Conservation (phyloP, 2,113 vertebrate genomes). For the Crotalus helleri region DNA sequence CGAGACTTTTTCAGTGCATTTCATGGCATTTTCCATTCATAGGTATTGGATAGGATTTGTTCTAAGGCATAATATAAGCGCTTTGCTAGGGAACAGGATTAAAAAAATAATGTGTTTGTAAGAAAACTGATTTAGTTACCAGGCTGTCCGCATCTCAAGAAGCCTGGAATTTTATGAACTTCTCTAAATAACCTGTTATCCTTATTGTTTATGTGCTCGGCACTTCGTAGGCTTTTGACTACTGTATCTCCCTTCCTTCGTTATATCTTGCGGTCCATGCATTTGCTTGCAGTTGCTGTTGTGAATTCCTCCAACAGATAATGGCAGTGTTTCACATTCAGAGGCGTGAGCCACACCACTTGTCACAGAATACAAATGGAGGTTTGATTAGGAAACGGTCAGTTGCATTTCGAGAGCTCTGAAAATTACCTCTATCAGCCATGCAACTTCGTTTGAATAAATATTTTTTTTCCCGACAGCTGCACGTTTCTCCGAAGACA, state of each 20-base stretch:
- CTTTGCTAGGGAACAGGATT: slow-evolving; percentile 55
- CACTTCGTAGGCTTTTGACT: slow-evolving; percentile 40
- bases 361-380: slow-evolving; percentile 73
- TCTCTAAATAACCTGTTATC: slow-evolving; percentile 62
- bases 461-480: slow-evolving; percentile 62
- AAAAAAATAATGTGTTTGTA: slow-evolving; percentile 40
- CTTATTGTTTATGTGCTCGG: slow-evolving; percentile 46
- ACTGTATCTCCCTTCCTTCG: slow-evolving; percentile 49
- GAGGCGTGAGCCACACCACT: slow-evolving; percentile 53
- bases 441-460: slow-evolving; percentile 76
- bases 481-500: slow-evolving; percentile 72
- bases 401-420: slow-evolving; percentile 74
- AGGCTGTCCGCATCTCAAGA: slow-evolving; percentile 25
- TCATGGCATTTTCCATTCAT: slow-evolving; percentile 62
- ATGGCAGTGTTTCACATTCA: slow-evolving; percentile 71
- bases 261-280: slow-evolving; percentile 47
- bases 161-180: slow-evolving; percentile 65
- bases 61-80: slow-evolving; percentile 67
- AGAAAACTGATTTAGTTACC: slow-evolving; percentile 43
- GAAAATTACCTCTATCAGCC: slow-evolving; percentile 75
- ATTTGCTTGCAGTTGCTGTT: slow-evolving; percentile 65
- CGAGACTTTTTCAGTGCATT: slow-evolving; percentile 58
- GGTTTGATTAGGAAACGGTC: slow-evolving; percentile 79
- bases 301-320: slow-evolving; percentile 67
- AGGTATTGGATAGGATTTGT: slow-evolving; percentile 62